Evolutionary conservation across 2,113 vertebrate genomes (phyloP), one percentile per base, ranked within the genome.

Genomic region (Stegastes partitus): DNA sequence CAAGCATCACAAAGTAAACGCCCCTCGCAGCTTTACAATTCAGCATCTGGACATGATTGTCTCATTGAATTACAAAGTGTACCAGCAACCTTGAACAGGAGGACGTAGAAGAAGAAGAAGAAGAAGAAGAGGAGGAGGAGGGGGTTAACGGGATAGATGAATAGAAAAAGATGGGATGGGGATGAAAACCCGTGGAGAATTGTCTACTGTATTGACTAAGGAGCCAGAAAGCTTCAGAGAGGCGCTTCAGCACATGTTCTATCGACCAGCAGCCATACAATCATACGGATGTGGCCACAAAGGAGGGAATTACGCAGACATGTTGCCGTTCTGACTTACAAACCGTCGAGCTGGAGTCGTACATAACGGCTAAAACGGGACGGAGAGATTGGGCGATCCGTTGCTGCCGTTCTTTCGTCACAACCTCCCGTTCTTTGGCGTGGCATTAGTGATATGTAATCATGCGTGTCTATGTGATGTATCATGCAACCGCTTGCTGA

Each of bases 11-110:
- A 82, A 79, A 81, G 72, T 72, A 59, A 63, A 82, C 55, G 63
- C 26, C 64, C 70, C 69, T 85, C 74, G 63, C n/a, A 42, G 68
- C 68, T 59, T n/a, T 39, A 34, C 73, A 79, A 68, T 82, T 49
- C 76, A 83, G 85, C 87, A 90, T 92, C 85, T 92, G 88, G 80
- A 88, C 82, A 69, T 78, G 89, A 92, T 91, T 88, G 89, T 90
- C 82, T 89, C 82, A 84, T 92, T 91, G 87, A 91, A 91, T 92
- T 87, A 85, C 89, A 91, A 92, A 92, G 84, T 79, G 67, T 64
- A 66, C 58, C 74, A 75, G 84, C 86, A 84, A 85, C 85, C 86
- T 91, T 90, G 75, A 84, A 68, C 54, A 54, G 73, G 76, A 45
- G 61, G 67, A n/a, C 23, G 16, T 16, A 14, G 15, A 19, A 9